phyloP scores from a whole-genome alignment of 1,140 invertebrate species.

The Calycopis cecrops region DNA sequence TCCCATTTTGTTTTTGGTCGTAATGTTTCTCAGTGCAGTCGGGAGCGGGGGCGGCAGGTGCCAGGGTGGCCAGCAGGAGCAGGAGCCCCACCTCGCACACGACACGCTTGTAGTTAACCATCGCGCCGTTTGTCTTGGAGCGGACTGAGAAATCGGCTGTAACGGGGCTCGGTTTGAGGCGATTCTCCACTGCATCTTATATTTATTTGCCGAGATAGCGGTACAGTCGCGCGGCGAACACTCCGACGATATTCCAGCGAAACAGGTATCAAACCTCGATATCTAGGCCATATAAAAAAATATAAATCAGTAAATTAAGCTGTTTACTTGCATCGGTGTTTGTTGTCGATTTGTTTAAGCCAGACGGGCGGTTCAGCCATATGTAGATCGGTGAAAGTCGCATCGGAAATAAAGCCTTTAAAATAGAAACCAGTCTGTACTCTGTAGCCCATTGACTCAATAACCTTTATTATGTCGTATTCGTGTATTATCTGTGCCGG shows the following conservation, averaged over 20 bases:
- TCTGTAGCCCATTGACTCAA: conserved; percentile 7
- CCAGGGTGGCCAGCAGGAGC: conserved; percentile 28
- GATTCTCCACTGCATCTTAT: conserved; percentile 65
- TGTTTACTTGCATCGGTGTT: neutral
- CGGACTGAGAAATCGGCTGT: conserved; percentile 46
- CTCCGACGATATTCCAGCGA: conserved; percentile 44
- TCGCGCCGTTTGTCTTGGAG: conserved; percentile 44
- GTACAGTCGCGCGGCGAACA: conserved; percentile 48
- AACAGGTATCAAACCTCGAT: conserved; percentile 57
- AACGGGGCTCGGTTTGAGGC: conserved; percentile 51
- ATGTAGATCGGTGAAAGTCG: conserved; percentile 10
- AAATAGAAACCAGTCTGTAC: conserved; percentile 3
- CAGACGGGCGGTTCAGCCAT: neutral
- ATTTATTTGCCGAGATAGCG: conserved; percentile 72
- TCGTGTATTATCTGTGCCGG: neutral
- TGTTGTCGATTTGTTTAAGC: conserved; percentile 8
- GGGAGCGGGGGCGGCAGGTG: conserved; percentile 36
- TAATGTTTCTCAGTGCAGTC: conserved; percentile 60
- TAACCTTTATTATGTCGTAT: neutral
- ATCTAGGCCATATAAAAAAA: conserved; percentile 36
- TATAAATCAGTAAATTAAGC: neutral
- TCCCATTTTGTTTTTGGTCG: conserved; percentile 83
- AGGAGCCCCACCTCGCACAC: conserved; percentile 52
- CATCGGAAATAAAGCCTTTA: neutral
- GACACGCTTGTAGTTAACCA: conserved; percentile 68